phyloP scores from a whole-genome alignment of 2,888 invertebrate genomes.

The Dysmachus trigonus region DNA sequence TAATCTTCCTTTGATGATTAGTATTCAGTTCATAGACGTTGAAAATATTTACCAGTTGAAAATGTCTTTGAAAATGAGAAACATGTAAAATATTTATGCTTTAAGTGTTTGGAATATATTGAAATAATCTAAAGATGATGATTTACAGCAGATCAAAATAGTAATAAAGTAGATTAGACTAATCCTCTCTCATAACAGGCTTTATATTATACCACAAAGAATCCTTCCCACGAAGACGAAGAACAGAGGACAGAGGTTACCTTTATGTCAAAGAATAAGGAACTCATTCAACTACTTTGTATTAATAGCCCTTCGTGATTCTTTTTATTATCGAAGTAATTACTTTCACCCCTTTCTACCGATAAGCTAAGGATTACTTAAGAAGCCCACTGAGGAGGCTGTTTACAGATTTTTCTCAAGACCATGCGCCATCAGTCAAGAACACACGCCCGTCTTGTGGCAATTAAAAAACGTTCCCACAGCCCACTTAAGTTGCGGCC shows the following conservation, averaged over 20 bases:
- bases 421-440: neutral
- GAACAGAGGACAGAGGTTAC: too few relatives aligned
- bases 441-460: neutral
- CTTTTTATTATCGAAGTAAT: neutral
- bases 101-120: neutral
- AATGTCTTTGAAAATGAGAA: too few relatives aligned
- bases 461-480: conserved; percentile 15
- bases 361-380: conserved; percentile 5
- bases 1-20: too few relatives aligned
- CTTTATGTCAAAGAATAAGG: neutral
- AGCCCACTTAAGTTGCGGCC: conserved; percentile 6
- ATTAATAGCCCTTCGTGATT: neutral
- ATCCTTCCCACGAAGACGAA: neutral
- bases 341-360: neutral
- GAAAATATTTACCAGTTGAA: too few relatives aligned
- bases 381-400: neutral
- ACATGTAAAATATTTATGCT: too few relatives aligned
- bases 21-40: too few relatives aligned
- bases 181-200: neutral
- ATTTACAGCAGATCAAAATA: neutral
- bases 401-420: neutral
- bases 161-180: neutral
- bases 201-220: neutral
- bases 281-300: neutral
- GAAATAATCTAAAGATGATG: neutral